Base-by-base conservation (phyloP, 2,797 vertebrate genomes). In the Acrocephalus scirpaceus region DNA sequence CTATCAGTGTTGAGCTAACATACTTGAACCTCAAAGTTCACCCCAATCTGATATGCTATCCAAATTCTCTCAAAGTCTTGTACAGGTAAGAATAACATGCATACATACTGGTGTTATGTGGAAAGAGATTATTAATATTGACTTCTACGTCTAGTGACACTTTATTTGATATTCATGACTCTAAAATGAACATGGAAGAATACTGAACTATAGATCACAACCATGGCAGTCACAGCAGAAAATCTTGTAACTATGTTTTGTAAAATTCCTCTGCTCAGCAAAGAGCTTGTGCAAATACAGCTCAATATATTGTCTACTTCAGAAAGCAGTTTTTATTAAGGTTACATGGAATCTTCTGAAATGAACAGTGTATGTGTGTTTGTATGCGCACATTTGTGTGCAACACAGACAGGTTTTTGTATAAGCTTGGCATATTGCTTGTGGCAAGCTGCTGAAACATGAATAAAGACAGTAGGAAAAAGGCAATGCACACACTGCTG, bases 391-490 rank as follows among this genome's bases (percentile, higher is more conserved):
- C 32, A 51, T 48, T 50, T 26, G 7, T 74, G 61, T 73, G 81
- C 50, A 88, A 44, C 81, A 71, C 27, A 60, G 72, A 61, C 40
- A 83, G 62, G 75, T 57, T 85, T 92, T 90, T 83, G 76, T 93
- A 75, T 56, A 88, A 96, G 86, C 48, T 95, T 95, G 96, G 86
- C 92, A 96, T 96, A 97, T 96, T 96, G 91, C 92, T 97, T 97
- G 96, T 97, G 96, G 97, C 97, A 98, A 97, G 82, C 85, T 97
- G 90, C 86, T 97, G 95, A 98, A 97, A 98, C 97, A 97, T 96
- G 96, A 96, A 96, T 95, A 97, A 97, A 96, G 97, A 97, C 94
- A 93, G 93, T 38, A 95, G 86, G 86, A 92, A 97, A 96, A 98
- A 97, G 66, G 79, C 93, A 96, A 85, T 22, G 72, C 29, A 64